These are phyloP conservation scores for Calliphora vicina DNA, from an alignment of 1,140 invertebrate species.

Conservation along the genomic window DNA sequence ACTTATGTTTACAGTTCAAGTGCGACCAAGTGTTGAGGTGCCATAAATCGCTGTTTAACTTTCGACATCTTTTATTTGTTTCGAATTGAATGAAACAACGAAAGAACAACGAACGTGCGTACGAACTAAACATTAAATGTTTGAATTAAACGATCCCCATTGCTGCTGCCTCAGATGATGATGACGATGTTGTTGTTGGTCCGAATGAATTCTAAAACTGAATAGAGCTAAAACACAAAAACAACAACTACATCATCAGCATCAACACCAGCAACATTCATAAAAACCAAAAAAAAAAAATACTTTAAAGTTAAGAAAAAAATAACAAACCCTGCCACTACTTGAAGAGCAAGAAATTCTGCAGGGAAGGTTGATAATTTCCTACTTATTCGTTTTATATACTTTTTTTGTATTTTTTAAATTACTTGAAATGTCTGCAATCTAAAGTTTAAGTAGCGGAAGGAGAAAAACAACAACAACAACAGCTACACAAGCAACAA, in stretches of 20 bases:
- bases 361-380: not conserved
- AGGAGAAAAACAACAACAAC: slow-evolving; percentile 20
- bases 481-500: no score
- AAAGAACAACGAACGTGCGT: not conserved
- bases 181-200: no score
- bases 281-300: not conserved
- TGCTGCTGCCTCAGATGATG: no score
- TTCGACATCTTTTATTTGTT: slow-evolving; percentile 27
- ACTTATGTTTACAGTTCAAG: slow-evolving; percentile 20
- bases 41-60: slow-evolving; percentile 35
- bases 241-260: not conserved
- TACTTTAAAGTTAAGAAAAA: not conserved
- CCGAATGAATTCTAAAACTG: not conserved
- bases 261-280: not conserved
- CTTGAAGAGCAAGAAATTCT: not conserved
- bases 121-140: not conserved
- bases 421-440: slow-evolving; percentile 32
- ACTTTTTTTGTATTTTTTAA: slow-evolving; percentile 11
- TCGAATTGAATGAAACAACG: slow-evolving; percentile 18
- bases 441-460: slow-evolving; percentile 29
- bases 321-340: not conserved
- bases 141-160: not conserved
- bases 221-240: not conserved
- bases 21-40: slow-evolving; percentile 32
- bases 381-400: not conserved